These are phyloP conservation scores for Mimachlamys varia DNA, from an alignment of 2,888 invertebrate genomes.

Conservation along the genomic window DNA sequence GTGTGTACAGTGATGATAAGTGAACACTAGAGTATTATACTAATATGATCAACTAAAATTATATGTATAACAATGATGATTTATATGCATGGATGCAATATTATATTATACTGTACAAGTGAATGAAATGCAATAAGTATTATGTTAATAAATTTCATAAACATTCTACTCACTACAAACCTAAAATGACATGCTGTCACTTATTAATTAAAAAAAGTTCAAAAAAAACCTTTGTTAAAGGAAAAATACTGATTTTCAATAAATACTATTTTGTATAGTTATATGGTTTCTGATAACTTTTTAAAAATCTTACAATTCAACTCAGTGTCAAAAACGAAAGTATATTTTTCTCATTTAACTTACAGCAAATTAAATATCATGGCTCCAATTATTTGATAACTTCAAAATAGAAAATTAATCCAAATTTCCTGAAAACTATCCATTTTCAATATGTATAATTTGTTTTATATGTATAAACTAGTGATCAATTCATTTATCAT, in stretches of 20 bases:
- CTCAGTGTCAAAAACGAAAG: too few relatives aligned
- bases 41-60: neutral
- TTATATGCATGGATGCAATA: neutral
- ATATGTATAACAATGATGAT: neutral
- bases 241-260: neutral
- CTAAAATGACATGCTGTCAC: conserved; percentile 31
- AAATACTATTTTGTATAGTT: neutral
- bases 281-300: neutral
- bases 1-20: neutral
- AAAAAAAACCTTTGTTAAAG: neutral
- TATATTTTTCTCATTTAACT: too few relatives aligned
- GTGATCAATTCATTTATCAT: too few relatives aligned
- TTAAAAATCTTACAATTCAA: too few relatives aligned
- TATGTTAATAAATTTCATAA: neutral
- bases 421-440: too few relatives aligned
- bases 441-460: too few relatives aligned
- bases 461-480: too few relatives aligned
- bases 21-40: too few relatives aligned
- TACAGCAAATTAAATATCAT: too few relatives aligned
- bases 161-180: conserved; percentile 32
- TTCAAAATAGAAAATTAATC: too few relatives aligned
- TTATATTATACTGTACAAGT: too few relatives aligned
- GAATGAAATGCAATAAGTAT: conserved; percentile 1
- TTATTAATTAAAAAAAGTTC: neutral
- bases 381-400: too few relatives aligned